Evolutionary conservation across 2,797 vertebrate species (phyloP).

Genomic region (Typhlichthys subterraneus): DNA sequence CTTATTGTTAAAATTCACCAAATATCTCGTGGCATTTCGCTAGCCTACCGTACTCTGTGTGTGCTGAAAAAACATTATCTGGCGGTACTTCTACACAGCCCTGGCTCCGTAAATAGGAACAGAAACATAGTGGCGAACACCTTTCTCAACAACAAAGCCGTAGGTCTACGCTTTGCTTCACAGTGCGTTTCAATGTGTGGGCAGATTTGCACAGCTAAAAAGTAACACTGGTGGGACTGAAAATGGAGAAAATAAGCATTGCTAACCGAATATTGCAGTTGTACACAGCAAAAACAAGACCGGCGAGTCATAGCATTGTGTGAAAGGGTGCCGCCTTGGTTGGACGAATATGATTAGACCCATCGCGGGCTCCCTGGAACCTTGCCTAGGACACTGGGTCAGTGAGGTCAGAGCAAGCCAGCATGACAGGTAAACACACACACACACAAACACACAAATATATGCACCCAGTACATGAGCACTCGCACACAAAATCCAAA

Average conservation of each 20-base stretch:
- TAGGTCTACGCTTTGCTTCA: too few species aligned
- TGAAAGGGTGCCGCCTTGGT: slow-evolving; percentile 30
- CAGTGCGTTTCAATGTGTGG: too few species aligned
- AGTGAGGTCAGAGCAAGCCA: slow-evolving; percentile 50
- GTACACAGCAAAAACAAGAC: slow-evolving; percentile 7
- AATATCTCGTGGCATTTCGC: too few species aligned
- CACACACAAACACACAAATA: slow-evolving; percentile 7
- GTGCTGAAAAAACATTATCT: too few species aligned
- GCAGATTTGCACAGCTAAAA: slow-evolving; percentile 7
- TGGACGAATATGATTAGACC: slow-evolving; percentile 37
- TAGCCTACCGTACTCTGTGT: too few species aligned
- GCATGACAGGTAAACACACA: slow-evolving; percentile 41
- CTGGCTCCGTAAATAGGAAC: too few species aligned
- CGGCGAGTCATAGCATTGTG: slow-evolving; percentile 43
- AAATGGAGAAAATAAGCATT: not conserved
- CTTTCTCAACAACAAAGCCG: too few species aligned
- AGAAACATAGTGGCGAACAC: too few species aligned
- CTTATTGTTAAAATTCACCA: too few species aligned
- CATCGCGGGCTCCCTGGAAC: slow-evolving; percentile 48
- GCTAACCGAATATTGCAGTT: too few species aligned
- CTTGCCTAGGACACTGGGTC: slow-evolving; percentile 59
- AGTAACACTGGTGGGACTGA: slow-evolving; percentile 9
- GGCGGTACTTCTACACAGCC: too few species aligned
- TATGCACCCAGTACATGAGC: slow-evolving; percentile 15
- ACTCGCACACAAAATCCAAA: slow-evolving; percentile 4